phyloP scores from a whole-genome alignment of 37 sponge, comb jelly and placozoan genomes.

The Beroe forskalii region DNA sequence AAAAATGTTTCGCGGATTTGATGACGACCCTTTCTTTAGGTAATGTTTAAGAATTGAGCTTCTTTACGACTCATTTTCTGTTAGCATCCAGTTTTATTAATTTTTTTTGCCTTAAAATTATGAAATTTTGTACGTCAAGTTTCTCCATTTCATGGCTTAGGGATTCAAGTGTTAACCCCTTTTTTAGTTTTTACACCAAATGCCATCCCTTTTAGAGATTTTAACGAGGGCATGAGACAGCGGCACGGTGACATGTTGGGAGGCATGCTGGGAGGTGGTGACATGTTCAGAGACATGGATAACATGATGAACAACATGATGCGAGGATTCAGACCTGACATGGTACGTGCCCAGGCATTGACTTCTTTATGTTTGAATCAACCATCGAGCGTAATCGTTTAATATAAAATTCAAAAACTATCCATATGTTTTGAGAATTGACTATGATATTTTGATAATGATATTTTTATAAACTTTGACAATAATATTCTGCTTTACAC shows the following conservation, averaged over 20 bases:
- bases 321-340: constrained; percentile 15
- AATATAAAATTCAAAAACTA: not conserved
- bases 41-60: not conserved
- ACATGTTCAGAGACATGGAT: constrained; percentile 54
- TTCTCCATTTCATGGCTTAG: too few relatives aligned
- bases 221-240: constrained; percentile 29
- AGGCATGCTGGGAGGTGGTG: not conserved
- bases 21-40: constrained; percentile 65
- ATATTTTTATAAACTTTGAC: too few relatives aligned
- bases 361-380: too few relatives aligned
- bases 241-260: constrained; percentile 6
- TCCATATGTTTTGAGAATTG: too few relatives aligned
- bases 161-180: too few relatives aligned
- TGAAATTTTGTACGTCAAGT: too few relatives aligned
- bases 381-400: not conserved
- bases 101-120: too few relatives aligned
- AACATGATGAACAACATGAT: constrained; percentile 56
- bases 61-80: too few relatives aligned
- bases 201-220: constrained; percentile 23
- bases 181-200: too few relatives aligned
- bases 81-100: too few relatives aligned
- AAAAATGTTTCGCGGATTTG: constrained; percentile 60
- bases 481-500: too few relatives aligned
- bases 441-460: too few relatives aligned
- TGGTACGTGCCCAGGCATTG: not conserved